Base-by-base conservation (phyloP, 2,113 vertebrate genomes). In the Amblyornis subalaris region DNA sequence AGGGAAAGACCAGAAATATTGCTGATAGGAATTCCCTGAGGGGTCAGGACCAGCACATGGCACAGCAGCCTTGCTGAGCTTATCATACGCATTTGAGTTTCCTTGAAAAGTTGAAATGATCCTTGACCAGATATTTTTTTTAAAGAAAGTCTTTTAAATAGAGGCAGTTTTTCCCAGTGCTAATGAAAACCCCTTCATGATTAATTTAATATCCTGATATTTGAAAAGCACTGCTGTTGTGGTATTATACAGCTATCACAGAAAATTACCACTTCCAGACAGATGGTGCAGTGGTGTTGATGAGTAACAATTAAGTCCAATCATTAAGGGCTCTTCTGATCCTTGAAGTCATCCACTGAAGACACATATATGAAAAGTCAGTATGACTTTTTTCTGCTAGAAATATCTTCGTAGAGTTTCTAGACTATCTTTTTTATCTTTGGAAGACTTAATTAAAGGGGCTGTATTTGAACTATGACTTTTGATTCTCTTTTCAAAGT, bases 251-350 rank as follows among this genome's bases (percentile, higher is more conserved):
- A 92, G 74, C 86, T 91, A 91, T 65, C 83, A 96, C 77, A 91
- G 88, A 90, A 92, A 91, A 93, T 75, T 73, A 33, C 73, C 61
- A 89, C 91, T 96, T 92, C 90, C 89, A 85, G 95, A 94, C 96
- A 97, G 95, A 97, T 95, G 94, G 76, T 64, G 64, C 85, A 86
- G 47, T 96, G 90, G 91, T 94, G 75, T 87, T 95, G 36, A 90
- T 94, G 91, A 97, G 84, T 95, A 95, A 96, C 88, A 94, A 95
- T 91, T 98, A 97, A 93, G 84, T 79, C 75, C 11, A 97, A 85
- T 93, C 88, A 67, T 95, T 97, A 97, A 92, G 60, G 82, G 81
- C 84, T 96, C 84, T 94, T 91, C 82, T 95, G 91, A 93, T 96
- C 86, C 80, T 44, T 89, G 25, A 93, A 96, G 51, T 64, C 1